phyloP scores from a whole-genome alignment of 2,888 invertebrate species.

The Aphidoletes aphidimyza region DNA sequence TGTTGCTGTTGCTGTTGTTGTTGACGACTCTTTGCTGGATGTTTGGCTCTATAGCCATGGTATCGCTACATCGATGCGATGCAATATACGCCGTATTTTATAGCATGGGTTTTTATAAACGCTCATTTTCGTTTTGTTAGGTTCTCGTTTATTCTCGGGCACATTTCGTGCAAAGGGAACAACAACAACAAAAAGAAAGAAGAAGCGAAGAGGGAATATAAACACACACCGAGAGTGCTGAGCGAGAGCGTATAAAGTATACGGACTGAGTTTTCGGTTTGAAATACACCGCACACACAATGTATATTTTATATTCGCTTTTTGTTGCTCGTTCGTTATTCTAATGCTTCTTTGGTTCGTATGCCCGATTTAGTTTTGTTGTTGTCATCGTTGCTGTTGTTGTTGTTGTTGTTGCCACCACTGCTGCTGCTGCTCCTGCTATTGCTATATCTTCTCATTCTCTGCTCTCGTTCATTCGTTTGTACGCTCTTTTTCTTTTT shows the following conservation, averaged over 20 bases:
- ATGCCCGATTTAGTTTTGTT: constrained; percentile 9
- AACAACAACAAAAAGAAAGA: no score
- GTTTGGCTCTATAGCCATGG: constrained; percentile 41
- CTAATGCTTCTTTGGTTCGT: constrained; percentile 26
- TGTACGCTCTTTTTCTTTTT: neutral
- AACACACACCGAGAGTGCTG: no score
- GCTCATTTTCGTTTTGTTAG: neutral
- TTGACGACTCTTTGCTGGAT: constrained; percentile 25
- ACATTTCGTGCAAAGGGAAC: constrained; percentile 43
- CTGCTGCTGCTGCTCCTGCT: neutral
- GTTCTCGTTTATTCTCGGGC: neutral
- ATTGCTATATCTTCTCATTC: neutral
- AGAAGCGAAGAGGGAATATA: constrained; percentile 25
- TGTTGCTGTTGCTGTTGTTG: constrained; percentile 1
- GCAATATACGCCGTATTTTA: constrained; percentile 51
- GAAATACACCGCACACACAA: constrained; percentile 51
- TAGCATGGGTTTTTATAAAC: constrained; percentile 51
- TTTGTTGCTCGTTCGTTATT: constrained; percentile 49
- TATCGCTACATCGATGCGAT: constrained; percentile 49
- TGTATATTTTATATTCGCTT: constrained; percentile 51
- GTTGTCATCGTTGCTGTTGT: neutral
- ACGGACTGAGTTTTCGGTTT: constrained; percentile 47
- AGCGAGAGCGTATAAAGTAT: constrained; percentile 42
- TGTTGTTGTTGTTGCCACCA: neutral
- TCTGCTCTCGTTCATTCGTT: no score